Conservation (phyloP, 2,888 invertebrate genomes). For the Saturnia japonica region DNA sequence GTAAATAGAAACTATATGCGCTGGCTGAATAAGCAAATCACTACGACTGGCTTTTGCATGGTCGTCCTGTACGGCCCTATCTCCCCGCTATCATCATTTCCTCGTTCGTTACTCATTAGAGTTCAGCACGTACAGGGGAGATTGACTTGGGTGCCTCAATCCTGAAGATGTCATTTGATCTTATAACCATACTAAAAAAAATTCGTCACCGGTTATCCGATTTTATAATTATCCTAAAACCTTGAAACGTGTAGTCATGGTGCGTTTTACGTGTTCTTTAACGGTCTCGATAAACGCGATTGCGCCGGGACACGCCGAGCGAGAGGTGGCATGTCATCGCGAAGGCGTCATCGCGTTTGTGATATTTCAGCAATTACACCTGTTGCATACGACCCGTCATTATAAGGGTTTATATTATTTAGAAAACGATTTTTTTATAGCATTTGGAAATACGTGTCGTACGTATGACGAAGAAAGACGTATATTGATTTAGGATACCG, state of each 20-base stretch:
- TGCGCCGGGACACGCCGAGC: slow-evolving; percentile 1
- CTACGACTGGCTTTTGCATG: too few relatives aligned
- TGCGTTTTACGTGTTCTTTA: neutral
- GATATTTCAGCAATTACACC: neutral
- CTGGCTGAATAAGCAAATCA: too few relatives aligned
- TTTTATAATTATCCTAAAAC: slow-evolving; percentile 1
- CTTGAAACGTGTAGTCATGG: neutral
- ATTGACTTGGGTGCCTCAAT: too few relatives aligned
- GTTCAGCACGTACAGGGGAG: too few relatives aligned
- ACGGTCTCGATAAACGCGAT: slow-evolving; percentile 4
- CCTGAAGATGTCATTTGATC: too few relatives aligned
- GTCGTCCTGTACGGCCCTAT: too few relatives aligned
- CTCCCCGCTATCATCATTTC: too few relatives aligned
- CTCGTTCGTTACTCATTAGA: too few relatives aligned
- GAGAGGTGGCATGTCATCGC: neutral
- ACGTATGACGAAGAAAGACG: too few relatives aligned
- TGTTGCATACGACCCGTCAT: neutral
- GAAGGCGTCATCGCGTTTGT: neutral
- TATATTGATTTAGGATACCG: too few relatives aligned
- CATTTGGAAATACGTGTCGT: neutral
- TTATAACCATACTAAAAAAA: too few relatives aligned
- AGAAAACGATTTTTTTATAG: neutral
- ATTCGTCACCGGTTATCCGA: neutral
- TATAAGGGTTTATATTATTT: neutral
- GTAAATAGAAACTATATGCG: too few relatives aligned